Evolutionary conservation across 2,888 invertebrate species (phyloP), one percentile per base, ranked within the genome.

Genomic region (Polyommatus icarus): DNA sequence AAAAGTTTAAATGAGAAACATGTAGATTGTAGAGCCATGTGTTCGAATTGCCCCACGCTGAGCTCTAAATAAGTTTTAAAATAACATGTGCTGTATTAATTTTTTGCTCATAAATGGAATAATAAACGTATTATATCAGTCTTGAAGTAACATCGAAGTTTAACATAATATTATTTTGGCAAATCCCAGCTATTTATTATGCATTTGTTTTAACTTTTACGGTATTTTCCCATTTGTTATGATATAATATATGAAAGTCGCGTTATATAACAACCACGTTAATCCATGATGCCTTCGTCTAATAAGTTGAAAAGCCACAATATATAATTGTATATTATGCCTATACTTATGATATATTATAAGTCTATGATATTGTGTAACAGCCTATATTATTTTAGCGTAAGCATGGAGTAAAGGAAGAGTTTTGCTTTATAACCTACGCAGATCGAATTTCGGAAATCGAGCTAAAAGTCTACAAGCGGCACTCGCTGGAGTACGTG

Each of bases 1-100:
- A 77, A 71, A 50, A 71, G 71, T 77, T 77, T 77, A 29, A 54
- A 77, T 71, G 72, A 71, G 54, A 72, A 77, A 54, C 57, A 18
- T 50, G 72, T 32, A 72, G 71, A 50, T 57, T 50, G 72, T 32
- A 72, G 71, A 50, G 71, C 72, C 77, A 77, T 36, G 20, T 72
- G 77, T 77, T 59, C 18, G 50, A 75, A 73, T 46, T 67, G 57
- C 72, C 77, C 72, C 77, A 77, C 59, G 77, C 77, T 24, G 40
- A 77, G 77, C 18, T 73, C 29, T 59, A 71, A 71, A 71, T 71
- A 18, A 36, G 71, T 36, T 12, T 71, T 32, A 24, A 24, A 24
- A 24, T 24, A 71, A 71, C 12, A 71, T 71, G 71, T 29, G 6
- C 32, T 20, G 32, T 29, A 71, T 18, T 15, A 18, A 1, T 71